Evolutionary conservation across 2,888 invertebrate species (phyloP), one percentile per base, ranked within the genome.

Genomic region (Drosophila fulvimacula): DNA sequence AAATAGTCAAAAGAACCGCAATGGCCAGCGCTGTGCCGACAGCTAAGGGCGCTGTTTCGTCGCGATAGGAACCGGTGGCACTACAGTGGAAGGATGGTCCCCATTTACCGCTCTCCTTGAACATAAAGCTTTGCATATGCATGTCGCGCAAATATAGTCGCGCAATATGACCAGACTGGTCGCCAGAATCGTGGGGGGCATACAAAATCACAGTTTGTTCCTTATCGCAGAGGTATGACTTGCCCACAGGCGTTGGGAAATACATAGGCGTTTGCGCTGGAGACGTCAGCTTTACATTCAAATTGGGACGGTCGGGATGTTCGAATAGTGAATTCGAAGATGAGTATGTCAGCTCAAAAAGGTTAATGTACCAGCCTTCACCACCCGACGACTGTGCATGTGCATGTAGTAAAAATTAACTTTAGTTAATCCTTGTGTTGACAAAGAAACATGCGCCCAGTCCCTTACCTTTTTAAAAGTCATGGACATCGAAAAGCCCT

Each of bases 41-140:
- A 42, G 97, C 95, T 11, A 97, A 94, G 0, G 97, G 97, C 0
- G 97, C 97, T 0, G 97, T 95, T 91, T 98, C 98, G 82, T 97
- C 96, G 13, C 96, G 94, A 82, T 93, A 93, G n/a, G 92, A 92
- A 4, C 93, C 93, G 94, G 90, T 95, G 92, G 91, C 93, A 64
- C 92, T 92, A 81, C 93, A 93, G 67, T 92, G 91, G 59, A 92
- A 93, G 11, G 92, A 82, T 49, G 93, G 93, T 7, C 93, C 93
- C 92, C 92, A 95, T 71, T 94, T 94, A 0, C 94, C 94, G 44
- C 95, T 95, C 48, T 95, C 95, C 91, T 96, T 96, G 93, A 96
- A 96, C 95, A 97, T 97, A 92, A 97, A 98, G 27, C 97, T 96
- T 90, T 98, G 97, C 64, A 98, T 94, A 67, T 95, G 95, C 93